Evolutionary conservation across 1,140 invertebrate species (phyloP).

Genomic region (Thaumatotibia leucotreta): DNA sequence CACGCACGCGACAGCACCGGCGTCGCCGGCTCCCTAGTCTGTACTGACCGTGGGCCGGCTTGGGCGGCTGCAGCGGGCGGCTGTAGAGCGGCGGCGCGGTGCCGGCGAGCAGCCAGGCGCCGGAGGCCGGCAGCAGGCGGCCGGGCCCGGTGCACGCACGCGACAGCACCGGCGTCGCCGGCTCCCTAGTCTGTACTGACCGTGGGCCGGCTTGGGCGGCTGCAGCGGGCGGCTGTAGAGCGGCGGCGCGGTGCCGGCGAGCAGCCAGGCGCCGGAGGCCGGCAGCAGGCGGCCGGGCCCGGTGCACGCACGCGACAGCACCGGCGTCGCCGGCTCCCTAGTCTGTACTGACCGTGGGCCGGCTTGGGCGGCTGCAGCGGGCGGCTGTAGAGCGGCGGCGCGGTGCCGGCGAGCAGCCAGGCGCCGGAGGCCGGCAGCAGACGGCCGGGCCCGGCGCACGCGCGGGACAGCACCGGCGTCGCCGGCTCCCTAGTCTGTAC

Average conservation of each 20-base stretch:
- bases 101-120: background rate
- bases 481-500: background rate
- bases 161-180: no score
- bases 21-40: no score
- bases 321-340: conserved; percentile 83
- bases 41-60: no score
- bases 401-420: background rate
- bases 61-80: no score
- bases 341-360: no score
- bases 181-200: background rate
- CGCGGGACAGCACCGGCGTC: no score
- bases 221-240: conserved; percentile 80
- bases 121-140: background rate
- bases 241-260: conserved; percentile 84
- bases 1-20: no score
- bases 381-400: background rate
- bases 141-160: conserved; percentile 18
- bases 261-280: conserved; percentile 86
- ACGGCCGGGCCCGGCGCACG: no score
- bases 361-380: background rate
- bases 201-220: conserved; percentile 25
- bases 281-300: conserved; percentile 82
- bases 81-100: no score
- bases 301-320: no score
- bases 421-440: conserved; percentile 14